Evolutionary conservation across 2,888 invertebrate genomes (phyloP).

Genomic region (Homarus gammarus): DNA sequence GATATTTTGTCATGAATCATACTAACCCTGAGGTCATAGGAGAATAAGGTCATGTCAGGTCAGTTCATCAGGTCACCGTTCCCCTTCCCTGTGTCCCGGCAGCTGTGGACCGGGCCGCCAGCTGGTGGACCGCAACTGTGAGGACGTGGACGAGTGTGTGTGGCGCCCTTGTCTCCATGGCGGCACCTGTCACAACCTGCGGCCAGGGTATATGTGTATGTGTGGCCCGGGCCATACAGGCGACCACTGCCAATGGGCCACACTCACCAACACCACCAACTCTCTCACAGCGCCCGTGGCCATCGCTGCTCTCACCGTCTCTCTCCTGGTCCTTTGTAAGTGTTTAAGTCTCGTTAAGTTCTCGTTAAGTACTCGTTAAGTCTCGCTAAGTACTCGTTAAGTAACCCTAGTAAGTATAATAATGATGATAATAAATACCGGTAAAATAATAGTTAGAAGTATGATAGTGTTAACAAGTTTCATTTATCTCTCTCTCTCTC

Average conservation of each 20-base stretch:
- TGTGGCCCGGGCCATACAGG: slow-evolving; percentile 51
- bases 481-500: neutral
- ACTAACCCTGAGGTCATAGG: neutral
- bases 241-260: slow-evolving; percentile 58
- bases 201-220: slow-evolving; percentile 48
- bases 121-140: slow-evolving; percentile 38
- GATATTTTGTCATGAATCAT: neutral
- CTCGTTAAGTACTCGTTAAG: too few species aligned
- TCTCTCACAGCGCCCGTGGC: slow-evolving; percentile 39
- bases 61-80: too few species aligned
- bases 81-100: neutral
- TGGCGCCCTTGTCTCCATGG: slow-evolving; percentile 56
- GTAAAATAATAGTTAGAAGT: too few species aligned
- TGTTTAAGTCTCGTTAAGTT: too few species aligned
- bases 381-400: too few species aligned
- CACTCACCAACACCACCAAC: neutral
- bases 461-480: too few species aligned
- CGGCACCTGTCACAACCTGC: slow-evolving; percentile 51
- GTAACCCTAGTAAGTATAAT: too few species aligned
- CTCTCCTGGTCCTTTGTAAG: slow-evolving; percentile 46
- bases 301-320: slow-evolving; percentile 40
- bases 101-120: slow-evolving; percentile 55
- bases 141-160: slow-evolving; percentile 65
- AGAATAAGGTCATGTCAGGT: neutral
- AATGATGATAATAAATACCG: too few species aligned